Base-by-base conservation (phyloP, 2,888 invertebrate species). In the Auanema freiburgensis region DNA sequence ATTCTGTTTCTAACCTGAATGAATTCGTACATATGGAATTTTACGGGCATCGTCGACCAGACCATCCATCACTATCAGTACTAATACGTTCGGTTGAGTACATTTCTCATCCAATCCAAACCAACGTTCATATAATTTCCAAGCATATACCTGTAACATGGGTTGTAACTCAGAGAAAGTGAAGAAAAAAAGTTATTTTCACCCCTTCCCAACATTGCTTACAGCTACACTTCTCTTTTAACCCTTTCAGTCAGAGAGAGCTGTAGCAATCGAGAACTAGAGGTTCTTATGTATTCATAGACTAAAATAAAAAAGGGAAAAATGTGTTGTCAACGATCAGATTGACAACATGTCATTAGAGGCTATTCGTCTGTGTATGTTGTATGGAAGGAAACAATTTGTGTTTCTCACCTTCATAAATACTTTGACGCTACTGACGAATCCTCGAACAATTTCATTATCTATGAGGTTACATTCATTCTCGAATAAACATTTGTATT, bases 101-200 rank as follows among this genome's bases (percentile, higher is more conserved):
- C 69, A 68, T 14, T 64, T 59, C 16, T 72, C 69, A n/a, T 57
- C 60, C 0, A 4, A 56, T 1, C 69, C 74, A 65, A 80, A 80
- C 80, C 80, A 80, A 10, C 80, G 72, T 43, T 76, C 71, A 59
- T 74, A 79, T 5, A 80, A 67, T 58, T 79, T 79, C 66, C 77
- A 72, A 1, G 77, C 67, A 59, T 77, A 80, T 3, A 79, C 67
- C 79, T 79, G 57, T 57, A 79, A 63, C 42, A 24, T 14, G 14
- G n/a, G n/a, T n/a, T n/a, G n/a, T n/a, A n/a, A n/a, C n/a, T n/a
- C n/a, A n/a, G n/a, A n/a, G n/a, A n/a, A 33, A 33, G 33, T 33
- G 33, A 33, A 33, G 33, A 33, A 8, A 33, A 33, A 33, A 33
- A 33, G 33, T 5, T 5, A 5, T 33, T 33, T 33, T 33, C 4